Percentiles rank a stretch among this genome's conserved stretches.
Evolutionary conservation across 2,113 vertebrate genomes (phyloP).

Genomic region (Arothron firmamentum): DNA sequence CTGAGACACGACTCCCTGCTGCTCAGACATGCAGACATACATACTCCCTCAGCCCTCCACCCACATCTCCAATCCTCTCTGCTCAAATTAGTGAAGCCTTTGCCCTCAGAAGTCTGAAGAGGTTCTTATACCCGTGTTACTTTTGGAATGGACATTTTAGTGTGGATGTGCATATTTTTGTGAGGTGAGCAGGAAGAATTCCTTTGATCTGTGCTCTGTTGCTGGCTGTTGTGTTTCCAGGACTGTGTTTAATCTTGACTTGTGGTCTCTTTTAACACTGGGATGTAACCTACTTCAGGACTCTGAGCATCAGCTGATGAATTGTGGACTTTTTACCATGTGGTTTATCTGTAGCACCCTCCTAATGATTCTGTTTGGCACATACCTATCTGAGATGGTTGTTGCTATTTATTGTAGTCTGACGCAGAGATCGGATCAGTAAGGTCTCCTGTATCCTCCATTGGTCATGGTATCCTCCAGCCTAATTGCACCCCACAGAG

Average conservation of each 20-base stretch:
- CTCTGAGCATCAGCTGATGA: slow-evolving; percentile 36
- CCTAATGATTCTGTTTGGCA: neutral
- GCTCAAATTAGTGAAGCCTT: slow-evolving; percentile 55
- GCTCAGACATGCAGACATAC: slow-evolving; percentile 30
- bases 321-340: neutral
- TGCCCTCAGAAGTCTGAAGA: slow-evolving; percentile 41
- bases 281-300: slow-evolving; percentile 37
- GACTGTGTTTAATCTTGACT: neutral
- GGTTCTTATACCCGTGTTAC: slow-evolving; percentile 29
- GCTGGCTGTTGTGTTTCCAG: slow-evolving; percentile 20
- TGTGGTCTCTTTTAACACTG: neutral
- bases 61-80: slow-evolving; percentile 23
- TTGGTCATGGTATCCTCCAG: neutral
- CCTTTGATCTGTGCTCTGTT: slow-evolving; percentile 2
- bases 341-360: neutral
- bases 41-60: slow-evolving; percentile 6
- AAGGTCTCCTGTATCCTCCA: neutral
- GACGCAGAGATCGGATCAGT: neutral
- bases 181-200: slow-evolving; percentile 43
- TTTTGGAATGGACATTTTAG: slow-evolving; percentile 11
- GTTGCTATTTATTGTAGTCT: slow-evolving; percentile 3
- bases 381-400: neutral
- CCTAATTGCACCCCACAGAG: slow-evolving; percentile 1
- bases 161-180: neutral
- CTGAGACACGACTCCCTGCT: slow-evolving; percentile 30